Evolutionary conservation across 2,797 vertebrate species (phyloP).

Genomic region (Valencia hispanica): DNA sequence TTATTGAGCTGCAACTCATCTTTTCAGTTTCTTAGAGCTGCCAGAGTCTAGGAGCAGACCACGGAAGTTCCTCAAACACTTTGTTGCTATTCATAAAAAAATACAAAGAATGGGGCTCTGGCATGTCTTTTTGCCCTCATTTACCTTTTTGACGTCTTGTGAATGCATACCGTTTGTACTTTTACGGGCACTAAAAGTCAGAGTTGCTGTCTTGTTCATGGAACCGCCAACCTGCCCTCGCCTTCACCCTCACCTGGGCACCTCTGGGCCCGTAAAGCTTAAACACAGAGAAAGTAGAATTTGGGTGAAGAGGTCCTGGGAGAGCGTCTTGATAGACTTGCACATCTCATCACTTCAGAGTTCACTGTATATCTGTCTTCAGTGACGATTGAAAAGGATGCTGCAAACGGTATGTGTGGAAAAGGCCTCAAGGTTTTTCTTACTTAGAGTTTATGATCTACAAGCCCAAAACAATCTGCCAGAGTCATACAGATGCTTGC

Average conservation of each 20-base stretch:
- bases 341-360: constrained; percentile 70
- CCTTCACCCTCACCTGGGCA: constrained; percentile 75
- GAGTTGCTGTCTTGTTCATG: constrained; percentile 65
- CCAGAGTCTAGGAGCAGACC: constrained; percentile 64
- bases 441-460: constrained; percentile 67
- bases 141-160: constrained; percentile 72
- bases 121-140: constrained; percentile 52
- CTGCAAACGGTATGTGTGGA: constrained; percentile 52
- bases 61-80: constrained; percentile 63
- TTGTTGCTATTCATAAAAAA: constrained; percentile 73
- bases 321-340: constrained; percentile 67
- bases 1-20: constrained; percentile 74
- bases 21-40: constrained; percentile 64
- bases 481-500: constrained; percentile 32
- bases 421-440: constrained; percentile 58
- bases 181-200: constrained; percentile 78
- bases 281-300: constrained; percentile 38
- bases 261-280: constrained; percentile 74
- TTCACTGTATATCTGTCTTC: constrained; percentile 48
- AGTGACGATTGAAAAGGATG: constrained; percentile 59
- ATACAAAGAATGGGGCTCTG: constrained; percentile 53
- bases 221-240: constrained; percentile 69
- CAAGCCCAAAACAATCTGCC: constrained; percentile 58
- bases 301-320: constrained; percentile 17
- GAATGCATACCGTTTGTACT: constrained; percentile 59